Evolutionary conservation across 2,797 vertebrate species (phyloP).

Genomic region (Esox masquinongy): DNA sequence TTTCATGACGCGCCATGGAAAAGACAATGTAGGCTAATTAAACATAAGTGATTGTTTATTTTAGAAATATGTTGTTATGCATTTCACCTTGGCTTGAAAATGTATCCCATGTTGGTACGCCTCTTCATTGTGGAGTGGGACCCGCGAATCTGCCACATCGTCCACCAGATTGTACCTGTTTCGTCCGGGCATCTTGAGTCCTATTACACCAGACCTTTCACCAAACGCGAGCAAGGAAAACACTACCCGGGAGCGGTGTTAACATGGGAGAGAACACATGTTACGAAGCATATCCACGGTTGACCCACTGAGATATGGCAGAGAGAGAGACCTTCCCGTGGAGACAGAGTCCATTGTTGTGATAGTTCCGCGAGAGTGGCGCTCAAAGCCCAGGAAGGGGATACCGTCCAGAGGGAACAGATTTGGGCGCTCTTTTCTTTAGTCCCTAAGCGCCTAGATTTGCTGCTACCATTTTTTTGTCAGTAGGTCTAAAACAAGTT

Average conservation of each 20-base stretch:
- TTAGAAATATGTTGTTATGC: not conserved
- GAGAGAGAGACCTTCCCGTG: slow-evolving; percentile 20
- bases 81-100: slow-evolving; percentile 90
- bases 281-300: slow-evolving; percentile 11
- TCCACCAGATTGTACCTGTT: slow-evolving; percentile 94
- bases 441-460: not conserved
- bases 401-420: slow-evolving; percentile 53
- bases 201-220: slow-evolving; percentile 8
- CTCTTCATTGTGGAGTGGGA: slow-evolving; percentile 90
- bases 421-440: slow-evolving; percentile 25
- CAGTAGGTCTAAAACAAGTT: not conserved
- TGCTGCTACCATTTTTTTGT: not conserved
- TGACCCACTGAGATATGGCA: slow-evolving; percentile 14
- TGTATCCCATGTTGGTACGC: slow-evolving; percentile 89
- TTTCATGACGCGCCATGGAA: not conserved
- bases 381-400: slow-evolving; percentile 24
- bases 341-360: slow-evolving; percentile 52
- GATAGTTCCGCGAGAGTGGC: slow-evolving; percentile 13
- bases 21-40: not conserved
- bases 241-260: slow-evolving; percentile 9
- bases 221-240: slow-evolving; percentile 9
- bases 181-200: slow-evolving; percentile 78
- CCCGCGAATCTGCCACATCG: slow-evolving; percentile 84
- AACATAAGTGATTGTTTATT: not conserved
- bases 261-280: slow-evolving; percentile 24